phyloP scores from a whole-genome alignment of 92 coral and sea anemone species.

The Hydrozoanthus gracilis region DNA sequence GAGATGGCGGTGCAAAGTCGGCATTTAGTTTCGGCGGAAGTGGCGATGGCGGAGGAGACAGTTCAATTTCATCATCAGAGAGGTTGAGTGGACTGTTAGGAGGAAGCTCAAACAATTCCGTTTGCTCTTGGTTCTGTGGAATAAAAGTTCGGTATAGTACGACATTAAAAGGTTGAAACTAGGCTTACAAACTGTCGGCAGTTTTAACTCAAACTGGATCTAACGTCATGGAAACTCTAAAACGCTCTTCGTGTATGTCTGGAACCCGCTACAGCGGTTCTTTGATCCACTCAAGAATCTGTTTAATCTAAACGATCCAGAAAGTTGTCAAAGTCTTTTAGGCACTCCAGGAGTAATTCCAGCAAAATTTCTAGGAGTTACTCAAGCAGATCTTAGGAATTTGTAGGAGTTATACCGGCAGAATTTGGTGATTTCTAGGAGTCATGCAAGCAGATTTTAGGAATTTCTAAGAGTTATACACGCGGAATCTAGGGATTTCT shows the following conservation, averaged over 20 bases:
- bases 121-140: slow-evolving; percentile 14
- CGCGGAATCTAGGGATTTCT: no score
- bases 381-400: not conserved
- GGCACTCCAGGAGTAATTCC: no score
- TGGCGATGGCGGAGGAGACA: slow-evolving; percentile 10
- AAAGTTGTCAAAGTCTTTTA: no score
- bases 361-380: not conserved
- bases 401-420: not conserved
- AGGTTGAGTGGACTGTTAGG: slow-evolving; percentile 38
- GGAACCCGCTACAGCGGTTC: no score
- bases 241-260: no score
- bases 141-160: not conserved
- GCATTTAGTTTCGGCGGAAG: not conserved
- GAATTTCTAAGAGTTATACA: not conserved
- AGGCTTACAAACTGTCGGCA: not conserved
- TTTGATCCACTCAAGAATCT: no score
- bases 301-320: no score
- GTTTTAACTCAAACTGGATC: not conserved
- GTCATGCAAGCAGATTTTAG: not conserved
- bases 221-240: not conserved
- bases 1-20: no score
- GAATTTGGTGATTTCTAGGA: not conserved
- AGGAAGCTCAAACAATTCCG: slow-evolving; percentile 37
- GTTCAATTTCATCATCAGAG: slow-evolving; percentile 27
- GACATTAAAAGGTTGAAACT: no score